Percentiles rank a stretch among this genome's conserved stretches.
phyloP scores from a whole-genome alignment of 2,888 invertebrate species.

The Eubasilissa splendida region DNA sequence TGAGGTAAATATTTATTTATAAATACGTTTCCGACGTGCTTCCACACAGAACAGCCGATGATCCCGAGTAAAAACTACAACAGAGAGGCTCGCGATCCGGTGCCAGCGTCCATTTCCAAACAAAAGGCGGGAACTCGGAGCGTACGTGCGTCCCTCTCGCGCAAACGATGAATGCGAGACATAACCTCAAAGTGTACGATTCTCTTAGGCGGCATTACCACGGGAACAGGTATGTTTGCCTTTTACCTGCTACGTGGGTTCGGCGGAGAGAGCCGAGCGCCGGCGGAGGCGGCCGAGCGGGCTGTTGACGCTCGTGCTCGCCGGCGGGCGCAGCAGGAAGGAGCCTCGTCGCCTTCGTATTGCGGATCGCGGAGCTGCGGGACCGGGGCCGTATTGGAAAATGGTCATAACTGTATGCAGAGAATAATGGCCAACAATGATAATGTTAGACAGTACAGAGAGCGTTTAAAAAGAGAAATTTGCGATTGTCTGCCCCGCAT shows the following conservation, averaged over 20 bases:
- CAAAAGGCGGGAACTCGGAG: conserved; percentile 43
- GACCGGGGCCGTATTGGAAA: conserved; percentile 43
- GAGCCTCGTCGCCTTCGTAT: conserved; percentile 5
- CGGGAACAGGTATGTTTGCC: conserved; percentile 53
- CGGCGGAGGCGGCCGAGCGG: conserved; percentile 39
- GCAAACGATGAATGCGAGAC: conserved; percentile 34
- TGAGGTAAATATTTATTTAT: conserved; percentile 7
- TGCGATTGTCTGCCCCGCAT: not conserved
- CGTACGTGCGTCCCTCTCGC: conserved; percentile 44
- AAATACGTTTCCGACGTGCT: conserved; percentile 37
- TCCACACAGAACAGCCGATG: conserved; percentile 36
- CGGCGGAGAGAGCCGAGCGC: conserved; percentile 43
- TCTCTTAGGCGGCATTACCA: conserved; percentile 31
- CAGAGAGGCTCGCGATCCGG: conserved; percentile 31
- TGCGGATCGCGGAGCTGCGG: not conserved
- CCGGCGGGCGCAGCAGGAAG: not conserved
- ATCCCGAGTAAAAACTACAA: conserved; percentile 37
- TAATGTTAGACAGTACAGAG: conserved; percentile 12
- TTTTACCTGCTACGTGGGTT: conserved; percentile 54
- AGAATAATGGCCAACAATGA: conserved; percentile 25
- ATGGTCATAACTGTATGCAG: conserved; percentile 31
- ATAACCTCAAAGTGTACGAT: conserved; percentile 48
- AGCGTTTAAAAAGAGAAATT: conserved; percentile 32
- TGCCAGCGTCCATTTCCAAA: conserved; percentile 44
- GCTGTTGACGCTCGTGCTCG: conserved; percentile 13